A percentile compares a stretch with the other conserved stretches of the same genome.
These are phyloP conservation scores for Salminus brasiliensis DNA, from an alignment of 2,113 vertebrate species.

Conservation along the genomic window DNA sequence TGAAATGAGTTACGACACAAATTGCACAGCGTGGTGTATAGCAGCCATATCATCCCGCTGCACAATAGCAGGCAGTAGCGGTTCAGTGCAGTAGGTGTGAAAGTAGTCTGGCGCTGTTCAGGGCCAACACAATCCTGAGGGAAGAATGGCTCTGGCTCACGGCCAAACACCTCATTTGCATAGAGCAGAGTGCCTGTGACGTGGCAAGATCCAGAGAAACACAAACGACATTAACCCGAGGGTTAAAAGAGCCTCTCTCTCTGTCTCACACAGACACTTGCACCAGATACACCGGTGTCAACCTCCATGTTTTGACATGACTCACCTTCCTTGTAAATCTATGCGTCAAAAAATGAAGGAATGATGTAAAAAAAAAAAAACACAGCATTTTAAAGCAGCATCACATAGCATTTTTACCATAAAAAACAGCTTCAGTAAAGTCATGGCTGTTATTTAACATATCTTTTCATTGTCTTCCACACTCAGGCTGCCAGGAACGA, in stretches of 20 bases:
- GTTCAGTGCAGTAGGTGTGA: constrained; percentile 21
- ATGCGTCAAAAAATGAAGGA: neutral
- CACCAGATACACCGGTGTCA: neutral
- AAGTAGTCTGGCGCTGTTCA: constrained; percentile 10
- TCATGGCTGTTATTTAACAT: no score
- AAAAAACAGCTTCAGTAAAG: no score
- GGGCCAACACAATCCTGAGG: constrained; percentile 27
- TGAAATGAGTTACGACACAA: neutral
- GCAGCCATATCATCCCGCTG: neutral
- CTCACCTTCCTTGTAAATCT: neutral
- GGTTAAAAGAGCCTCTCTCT: constrained; percentile 62
- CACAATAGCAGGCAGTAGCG: neutral
- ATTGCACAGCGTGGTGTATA: neutral
- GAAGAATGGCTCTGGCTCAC: neutral
- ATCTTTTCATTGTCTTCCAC: no score
- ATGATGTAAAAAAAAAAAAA: neutral
- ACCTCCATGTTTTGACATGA: no score
- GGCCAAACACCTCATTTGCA: constrained; percentile 61
- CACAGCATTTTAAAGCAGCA: neutral
- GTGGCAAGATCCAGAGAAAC: constrained; percentile 65
- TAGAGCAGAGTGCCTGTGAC: constrained; percentile 60
- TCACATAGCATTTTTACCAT: no score
- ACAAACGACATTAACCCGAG: constrained; percentile 68
- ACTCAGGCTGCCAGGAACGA: no score
- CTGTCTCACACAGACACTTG: constrained; percentile 13